These are phyloP conservation scores for Ibidorhyncha struthersii DNA, from an alignment of 2,113 vertebrate genomes.

Conservation along the genomic window DNA sequence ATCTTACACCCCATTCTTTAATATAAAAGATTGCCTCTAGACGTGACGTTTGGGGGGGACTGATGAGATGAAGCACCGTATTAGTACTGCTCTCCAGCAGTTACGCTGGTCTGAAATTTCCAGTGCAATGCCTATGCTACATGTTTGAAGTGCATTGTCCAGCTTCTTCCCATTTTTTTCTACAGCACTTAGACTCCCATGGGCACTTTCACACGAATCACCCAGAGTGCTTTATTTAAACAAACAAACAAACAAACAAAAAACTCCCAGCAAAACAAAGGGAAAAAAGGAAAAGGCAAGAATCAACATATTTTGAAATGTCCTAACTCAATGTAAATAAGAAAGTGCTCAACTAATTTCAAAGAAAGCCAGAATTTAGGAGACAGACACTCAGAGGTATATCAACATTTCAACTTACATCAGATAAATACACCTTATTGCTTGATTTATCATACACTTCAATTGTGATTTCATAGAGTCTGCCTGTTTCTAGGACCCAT, in stretches of 20 bases:
- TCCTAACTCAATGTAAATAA: neutral
- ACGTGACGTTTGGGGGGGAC: too few relatives aligned
- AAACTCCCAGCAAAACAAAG: neutral
- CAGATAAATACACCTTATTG: conserved; percentile 89
- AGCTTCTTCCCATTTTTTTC: neutral
- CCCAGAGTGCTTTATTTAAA: neutral
- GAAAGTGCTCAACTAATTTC: neutral
- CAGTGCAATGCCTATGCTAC: neutral
- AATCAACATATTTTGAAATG: neutral
- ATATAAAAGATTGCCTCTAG: neutral
- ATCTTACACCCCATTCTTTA: neutral
- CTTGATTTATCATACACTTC: conserved; percentile 93
- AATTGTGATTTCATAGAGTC: conserved; percentile 84
- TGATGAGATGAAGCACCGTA: neutral
- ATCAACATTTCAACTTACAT: conserved; percentile 82
- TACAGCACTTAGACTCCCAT: neutral
- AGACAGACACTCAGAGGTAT: neutral
- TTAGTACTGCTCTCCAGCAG: neutral
- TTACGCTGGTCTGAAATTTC: neutral
- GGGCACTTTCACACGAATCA: neutral
- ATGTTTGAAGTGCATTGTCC: neutral
- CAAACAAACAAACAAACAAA: neutral
- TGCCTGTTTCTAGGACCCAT: conserved; percentile 91
- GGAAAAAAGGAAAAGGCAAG: neutral
- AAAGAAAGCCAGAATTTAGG: neutral